A percentile compares a stretch with the other conserved stretches of the same genome.
These are phyloP conservation scores for Lasioglossum zephyrum DNA, from an alignment of 2,888 invertebrate species.

Conservation along the genomic window DNA sequence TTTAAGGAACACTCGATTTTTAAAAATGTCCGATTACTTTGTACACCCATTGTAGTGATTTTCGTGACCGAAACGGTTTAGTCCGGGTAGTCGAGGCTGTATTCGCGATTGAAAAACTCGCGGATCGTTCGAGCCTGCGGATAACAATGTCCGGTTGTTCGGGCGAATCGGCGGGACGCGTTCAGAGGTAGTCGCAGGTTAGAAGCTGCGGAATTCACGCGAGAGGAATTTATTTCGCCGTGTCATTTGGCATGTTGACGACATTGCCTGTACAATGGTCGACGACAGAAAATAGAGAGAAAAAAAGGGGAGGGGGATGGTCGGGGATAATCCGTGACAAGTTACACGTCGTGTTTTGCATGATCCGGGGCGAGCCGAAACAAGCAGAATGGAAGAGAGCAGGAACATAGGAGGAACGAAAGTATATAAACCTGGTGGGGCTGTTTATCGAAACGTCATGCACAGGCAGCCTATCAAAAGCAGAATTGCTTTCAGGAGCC, in stretches of 20 bases:
- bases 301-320: neutral
- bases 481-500: constrained; percentile 66
- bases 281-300: neutral
- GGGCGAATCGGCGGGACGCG: neutral
- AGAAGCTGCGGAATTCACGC: neutral
- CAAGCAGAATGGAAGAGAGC: constrained; percentile 47
- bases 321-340: constrained; percentile 61
- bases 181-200: no score
- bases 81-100: no score
- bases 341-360: constrained; percentile 62
- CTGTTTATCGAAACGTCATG: constrained; percentile 82
- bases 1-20: neutral
- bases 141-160: neutral
- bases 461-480: constrained; percentile 77
- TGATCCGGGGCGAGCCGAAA: constrained; percentile 55
- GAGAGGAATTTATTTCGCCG: neutral
- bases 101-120: no score
- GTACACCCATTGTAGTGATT: no score
- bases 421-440: constrained; percentile 69
- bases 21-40: no score
- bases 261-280: constrained; percentile 27
- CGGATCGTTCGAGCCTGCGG: no score
- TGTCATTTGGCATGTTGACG: constrained; percentile 20
- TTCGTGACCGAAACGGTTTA: no score
- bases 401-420: constrained; percentile 55